phyloP scores from a whole-genome alignment of 2,888 invertebrate genomes.

The Caradrina kadenii region DNA sequence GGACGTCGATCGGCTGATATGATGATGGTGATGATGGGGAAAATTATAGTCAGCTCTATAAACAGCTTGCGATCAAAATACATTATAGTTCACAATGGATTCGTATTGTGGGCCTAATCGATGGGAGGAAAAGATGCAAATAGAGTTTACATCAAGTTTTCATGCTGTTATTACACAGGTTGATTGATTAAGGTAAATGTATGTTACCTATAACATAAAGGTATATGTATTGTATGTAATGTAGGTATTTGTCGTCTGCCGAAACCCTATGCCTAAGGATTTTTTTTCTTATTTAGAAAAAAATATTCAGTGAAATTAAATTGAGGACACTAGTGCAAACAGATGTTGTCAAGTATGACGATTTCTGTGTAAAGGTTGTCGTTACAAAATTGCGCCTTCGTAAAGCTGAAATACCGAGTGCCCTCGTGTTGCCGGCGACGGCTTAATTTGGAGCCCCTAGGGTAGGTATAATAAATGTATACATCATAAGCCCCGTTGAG shows the following conservation, averaged over 20 bases:
- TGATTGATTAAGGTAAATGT: constrained; percentile 12
- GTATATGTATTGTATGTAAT: too few species aligned
- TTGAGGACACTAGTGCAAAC: constrained; percentile 20
- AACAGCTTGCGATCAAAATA: constrained; percentile 13
- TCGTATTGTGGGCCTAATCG: not conserved
- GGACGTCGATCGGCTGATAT: too few species aligned
- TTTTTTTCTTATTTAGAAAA: not conserved
- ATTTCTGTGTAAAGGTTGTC: constrained; percentile 48
- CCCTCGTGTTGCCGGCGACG: constrained; percentile 30
- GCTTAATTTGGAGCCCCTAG: constrained; percentile 45
- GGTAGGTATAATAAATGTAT: constrained; percentile 42
- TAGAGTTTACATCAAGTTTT: constrained; percentile 15
- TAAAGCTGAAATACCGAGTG: constrained; percentile 40
- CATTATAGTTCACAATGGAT: not conserved
- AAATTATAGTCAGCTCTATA: not conserved
- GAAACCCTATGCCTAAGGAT: too few species aligned
- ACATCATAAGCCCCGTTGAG: constrained; percentile 30
- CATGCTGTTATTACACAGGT: not conserved
- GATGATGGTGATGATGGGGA: too few species aligned
- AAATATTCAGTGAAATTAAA: constrained; percentile 6
- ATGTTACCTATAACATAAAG: not conserved
- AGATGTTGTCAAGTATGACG: constrained; percentile 52
- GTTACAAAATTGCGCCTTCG: constrained; percentile 55
- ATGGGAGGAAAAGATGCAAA: constrained; percentile 18
- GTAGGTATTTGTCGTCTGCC: too few species aligned